Conservation (phyloP, 1,140 invertebrate species). For the Spodoptera litura region DNA sequence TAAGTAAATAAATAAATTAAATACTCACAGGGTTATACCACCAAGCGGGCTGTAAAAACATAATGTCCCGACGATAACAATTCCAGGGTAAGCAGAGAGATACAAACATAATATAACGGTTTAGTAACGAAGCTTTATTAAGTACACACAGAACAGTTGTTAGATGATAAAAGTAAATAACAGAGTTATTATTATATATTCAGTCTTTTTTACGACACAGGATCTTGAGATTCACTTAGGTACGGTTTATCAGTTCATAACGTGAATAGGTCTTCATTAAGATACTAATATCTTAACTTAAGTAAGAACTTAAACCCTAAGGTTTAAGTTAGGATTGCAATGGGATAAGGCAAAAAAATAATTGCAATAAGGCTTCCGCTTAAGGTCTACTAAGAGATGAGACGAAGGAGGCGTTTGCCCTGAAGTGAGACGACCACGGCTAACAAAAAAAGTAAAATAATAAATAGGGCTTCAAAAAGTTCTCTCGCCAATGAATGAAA, state of each 20-base stretch:
- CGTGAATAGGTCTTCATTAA: neutral
- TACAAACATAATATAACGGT: conserved; percentile 51
- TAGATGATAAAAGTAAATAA: neutral
- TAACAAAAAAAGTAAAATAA: too few species aligned
- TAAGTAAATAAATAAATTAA: conserved; percentile 17
- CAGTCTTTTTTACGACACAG: conserved; percentile 15
- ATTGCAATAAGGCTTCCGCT: too few species aligned
- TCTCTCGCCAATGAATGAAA: too few species aligned
- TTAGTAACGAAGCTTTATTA: conserved; percentile 40
- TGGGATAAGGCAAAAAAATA: too few species aligned
- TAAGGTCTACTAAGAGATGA: too few species aligned
- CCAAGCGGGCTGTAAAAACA: conserved; percentile 90
- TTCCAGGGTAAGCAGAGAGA: conserved; percentile 69
- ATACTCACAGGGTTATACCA: conserved; percentile 96
- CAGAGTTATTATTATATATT: conserved; percentile 13
- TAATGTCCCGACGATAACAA: conserved; percentile 43
- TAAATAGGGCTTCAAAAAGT: too few species aligned
- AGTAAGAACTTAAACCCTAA: too few species aligned
- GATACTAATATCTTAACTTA: too few species aligned
- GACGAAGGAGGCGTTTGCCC: too few species aligned
- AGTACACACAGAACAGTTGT: conserved; percentile 35
- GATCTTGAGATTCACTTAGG: neutral
- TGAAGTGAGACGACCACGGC: too few species aligned
- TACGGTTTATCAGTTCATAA: too few species aligned
- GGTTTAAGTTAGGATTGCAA: too few species aligned